Evolutionary conservation across 2,113 vertebrate genomes (phyloP).

Genomic region (Hiodon alosoides): DNA sequence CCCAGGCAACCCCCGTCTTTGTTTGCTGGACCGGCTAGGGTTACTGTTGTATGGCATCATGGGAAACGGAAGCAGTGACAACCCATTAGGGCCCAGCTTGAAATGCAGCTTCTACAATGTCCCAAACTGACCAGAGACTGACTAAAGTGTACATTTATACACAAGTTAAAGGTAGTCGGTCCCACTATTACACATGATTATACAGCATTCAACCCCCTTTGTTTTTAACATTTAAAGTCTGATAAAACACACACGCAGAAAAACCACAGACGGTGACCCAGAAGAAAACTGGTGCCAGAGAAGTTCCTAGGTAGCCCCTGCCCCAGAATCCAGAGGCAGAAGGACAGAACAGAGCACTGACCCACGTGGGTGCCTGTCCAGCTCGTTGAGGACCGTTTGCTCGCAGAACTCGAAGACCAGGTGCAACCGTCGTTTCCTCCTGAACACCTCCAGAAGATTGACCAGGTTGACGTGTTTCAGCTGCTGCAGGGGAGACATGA

Average conservation of each 20-base stretch:
- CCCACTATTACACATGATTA: background rate
- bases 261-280: background rate
- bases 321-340: background rate
- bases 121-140: no score
- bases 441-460: conserved; percentile 81
- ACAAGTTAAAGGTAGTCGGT: background rate
- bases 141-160: background rate
- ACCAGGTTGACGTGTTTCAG: conserved; percentile 82
- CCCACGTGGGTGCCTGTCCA: conserved; percentile 78
- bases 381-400: conserved; percentile 79
- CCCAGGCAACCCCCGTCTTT: conserved; percentile 50
- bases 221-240: conserved; percentile 16
- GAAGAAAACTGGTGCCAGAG: background rate
- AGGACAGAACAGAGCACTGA: conserved; percentile 41
- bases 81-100: conserved; percentile 9
- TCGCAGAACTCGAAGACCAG: conserved; percentile 85
- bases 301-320: no score
- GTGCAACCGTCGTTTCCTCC: conserved; percentile 76
- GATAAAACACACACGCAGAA: background rate
- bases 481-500: conserved; percentile 56
- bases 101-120: conserved; percentile 17
- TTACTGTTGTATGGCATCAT: conserved; percentile 47
- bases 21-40: conserved; percentile 53
- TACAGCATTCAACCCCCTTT: conserved; percentile 10
- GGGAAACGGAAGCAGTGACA: conserved; percentile 28